A percentile compares a stretch with the other conserved stretches of the same genome.
phyloP scores from a whole-genome alignment of 1,140 invertebrate genomes.

The Bombus polaris region DNA sequence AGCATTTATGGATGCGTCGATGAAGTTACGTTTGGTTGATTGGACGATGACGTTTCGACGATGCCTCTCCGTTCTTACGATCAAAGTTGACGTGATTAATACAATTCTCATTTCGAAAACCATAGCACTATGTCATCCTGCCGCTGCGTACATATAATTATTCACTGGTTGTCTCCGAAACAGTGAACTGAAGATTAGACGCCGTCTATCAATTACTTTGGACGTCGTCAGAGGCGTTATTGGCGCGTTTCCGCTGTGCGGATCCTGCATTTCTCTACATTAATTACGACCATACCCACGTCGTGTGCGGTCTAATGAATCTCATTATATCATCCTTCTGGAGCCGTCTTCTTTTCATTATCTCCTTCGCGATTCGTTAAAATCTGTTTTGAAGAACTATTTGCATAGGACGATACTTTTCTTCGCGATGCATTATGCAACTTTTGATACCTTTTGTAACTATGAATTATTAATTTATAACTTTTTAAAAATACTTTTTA shows the following conservation, averaged over 20 bases:
- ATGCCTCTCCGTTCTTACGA: neutral
- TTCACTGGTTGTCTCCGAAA: conserved; percentile 56
- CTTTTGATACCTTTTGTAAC: too few species aligned
- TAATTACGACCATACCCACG: conserved; percentile 42
- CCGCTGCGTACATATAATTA: conserved; percentile 62
- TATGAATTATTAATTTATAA: too few species aligned
- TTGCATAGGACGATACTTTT: neutral
- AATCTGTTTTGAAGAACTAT: neutral
- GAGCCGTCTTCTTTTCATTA: neutral
- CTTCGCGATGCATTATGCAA: too few species aligned
- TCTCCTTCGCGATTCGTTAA: neutral
- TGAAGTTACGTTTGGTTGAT: neutral
- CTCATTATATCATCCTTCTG: conserved; percentile 21
- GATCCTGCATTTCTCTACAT: conserved; percentile 25
- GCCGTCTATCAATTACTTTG: conserved; percentile 64
- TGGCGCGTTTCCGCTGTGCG: conserved; percentile 10
- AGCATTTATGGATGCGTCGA: neutral
- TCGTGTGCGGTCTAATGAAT: conserved; percentile 10
- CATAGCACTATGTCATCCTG: conserved; percentile 46
- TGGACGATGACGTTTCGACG: too few species aligned
- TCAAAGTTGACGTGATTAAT: conserved; percentile 27
- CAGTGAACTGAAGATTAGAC: conserved; percentile 60
- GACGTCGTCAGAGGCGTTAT: conserved; percentile 22
- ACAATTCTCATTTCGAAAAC: conserved; percentile 29
- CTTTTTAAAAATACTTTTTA: too few species aligned